These are phyloP conservation scores for Temnothorax unifasciatus DNA, from an alignment of 2,888 invertebrate species.

Conservation along the genomic window DNA sequence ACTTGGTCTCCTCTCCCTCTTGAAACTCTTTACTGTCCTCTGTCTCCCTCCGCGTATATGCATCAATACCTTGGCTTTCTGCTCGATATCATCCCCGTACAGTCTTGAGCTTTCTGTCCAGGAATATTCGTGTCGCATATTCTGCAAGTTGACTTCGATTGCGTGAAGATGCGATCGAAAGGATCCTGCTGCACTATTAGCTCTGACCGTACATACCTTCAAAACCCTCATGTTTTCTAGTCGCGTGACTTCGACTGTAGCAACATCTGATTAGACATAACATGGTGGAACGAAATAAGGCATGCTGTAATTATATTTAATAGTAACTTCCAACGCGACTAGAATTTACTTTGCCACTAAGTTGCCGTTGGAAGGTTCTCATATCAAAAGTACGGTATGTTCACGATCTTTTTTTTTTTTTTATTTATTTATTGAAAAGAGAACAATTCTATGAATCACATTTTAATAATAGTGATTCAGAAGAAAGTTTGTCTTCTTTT, in stretches of 20 bases:
- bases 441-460: neutral
- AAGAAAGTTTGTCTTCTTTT: neutral
- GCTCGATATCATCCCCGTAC: conserved; percentile 69
- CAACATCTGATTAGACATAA: conserved; percentile 28
- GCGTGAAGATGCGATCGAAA: conserved; percentile 10
- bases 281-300: neutral
- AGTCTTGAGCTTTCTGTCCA: conserved; percentile 56
- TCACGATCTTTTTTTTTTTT: neutral
- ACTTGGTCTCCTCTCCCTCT: conserved; percentile 70
- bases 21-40: conserved; percentile 71
- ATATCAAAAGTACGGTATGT: neutral
- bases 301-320: conserved; percentile 17
- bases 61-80: conserved; percentile 75
- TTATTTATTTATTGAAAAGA: neutral
- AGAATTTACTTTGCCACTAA: neutral
- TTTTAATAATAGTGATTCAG: neutral
- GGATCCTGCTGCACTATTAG: conserved; percentile 16
- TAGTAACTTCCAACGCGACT: neutral
- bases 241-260: conserved; percentile 58
- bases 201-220: conserved; percentile 59
- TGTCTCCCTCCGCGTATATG: conserved; percentile 66
- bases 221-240: conserved; percentile 35
- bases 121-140: conserved; percentile 22
- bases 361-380: neutral
- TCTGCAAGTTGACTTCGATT: conserved; percentile 21